Conservation (phyloP, 2,113 vertebrate genomes). For the Sinocyclocheilus maitianheensis region DNA sequence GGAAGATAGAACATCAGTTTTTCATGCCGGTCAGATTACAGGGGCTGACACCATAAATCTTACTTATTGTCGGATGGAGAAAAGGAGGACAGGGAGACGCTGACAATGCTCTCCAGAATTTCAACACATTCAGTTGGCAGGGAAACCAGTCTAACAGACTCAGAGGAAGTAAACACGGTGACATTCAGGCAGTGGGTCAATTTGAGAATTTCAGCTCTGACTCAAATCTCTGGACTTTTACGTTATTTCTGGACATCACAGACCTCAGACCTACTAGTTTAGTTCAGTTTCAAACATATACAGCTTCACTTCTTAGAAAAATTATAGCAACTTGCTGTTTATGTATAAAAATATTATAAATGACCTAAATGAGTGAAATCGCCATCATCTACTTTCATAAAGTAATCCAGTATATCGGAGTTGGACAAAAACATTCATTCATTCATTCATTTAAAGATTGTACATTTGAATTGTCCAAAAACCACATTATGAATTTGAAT, state of each 20-base stretch:
- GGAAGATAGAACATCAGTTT: constrained; percentile 60
- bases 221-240: neutral
- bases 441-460: neutral
- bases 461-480: neutral
- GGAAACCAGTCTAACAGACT: neutral
- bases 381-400: neutral
- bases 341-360: neutral
- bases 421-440: neutral
- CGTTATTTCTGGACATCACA: neutral
- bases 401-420: neutral
- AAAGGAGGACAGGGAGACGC: constrained; percentile 51
- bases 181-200: constrained; percentile 19
- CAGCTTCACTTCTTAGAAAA: neutral
- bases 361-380: neutral
- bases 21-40: constrained; percentile 73
- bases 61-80: constrained; percentile 77
- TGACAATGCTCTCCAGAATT: constrained; percentile 20
- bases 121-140: constrained; percentile 14
- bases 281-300: neutral
- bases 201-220: neutral
- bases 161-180: neutral
- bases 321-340: neutral
- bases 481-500: neutral
- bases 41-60: constrained; percentile 79
- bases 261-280: neutral